Evolutionary conservation across 2,888 invertebrate species (phyloP).

Genomic region (Sclerodermus sp.): DNA sequence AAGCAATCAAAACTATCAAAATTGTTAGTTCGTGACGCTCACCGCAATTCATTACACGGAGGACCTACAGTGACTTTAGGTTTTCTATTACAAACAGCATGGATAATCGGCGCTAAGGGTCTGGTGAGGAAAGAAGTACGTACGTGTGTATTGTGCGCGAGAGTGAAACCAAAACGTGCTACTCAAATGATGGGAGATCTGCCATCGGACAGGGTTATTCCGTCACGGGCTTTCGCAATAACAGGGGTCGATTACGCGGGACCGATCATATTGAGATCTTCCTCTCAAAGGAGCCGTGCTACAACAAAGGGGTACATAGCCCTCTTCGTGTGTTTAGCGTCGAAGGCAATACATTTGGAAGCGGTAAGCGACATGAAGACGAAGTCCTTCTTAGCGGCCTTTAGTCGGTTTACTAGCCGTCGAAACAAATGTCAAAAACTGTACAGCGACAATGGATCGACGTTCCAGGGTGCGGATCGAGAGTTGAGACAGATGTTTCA

Average conservation of each 20-base stretch:
- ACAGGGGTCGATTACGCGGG: neutral
- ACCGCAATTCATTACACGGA: neutral
- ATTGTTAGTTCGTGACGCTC: neutral
- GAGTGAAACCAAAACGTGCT: neutral
- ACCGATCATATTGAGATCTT: neutral
- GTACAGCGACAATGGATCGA: neutral
- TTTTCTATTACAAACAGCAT: neutral
- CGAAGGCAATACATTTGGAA: neutral
- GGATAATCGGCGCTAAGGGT: neutral
- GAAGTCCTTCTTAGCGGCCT: neutral
- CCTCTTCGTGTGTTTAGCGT: neutral
- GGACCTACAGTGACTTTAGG: neutral
- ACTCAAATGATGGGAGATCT: neutral
- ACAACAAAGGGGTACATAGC: neutral
- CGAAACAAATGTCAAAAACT: neutral
- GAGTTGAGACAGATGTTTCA: conserved; percentile 3
- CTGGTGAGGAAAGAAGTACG: neutral
- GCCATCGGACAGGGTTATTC: neutral
- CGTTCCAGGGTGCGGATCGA: neutral
- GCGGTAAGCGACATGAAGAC: neutral
- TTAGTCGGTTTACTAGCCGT: neutral
- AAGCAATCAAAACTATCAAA: neutral
- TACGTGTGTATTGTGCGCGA: neutral
- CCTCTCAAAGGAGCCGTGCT: neutral
- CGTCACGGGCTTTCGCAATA: neutral